Base-by-base conservation (phyloP, 2,888 invertebrate genomes). In the Cremastinae sp. region DNA sequence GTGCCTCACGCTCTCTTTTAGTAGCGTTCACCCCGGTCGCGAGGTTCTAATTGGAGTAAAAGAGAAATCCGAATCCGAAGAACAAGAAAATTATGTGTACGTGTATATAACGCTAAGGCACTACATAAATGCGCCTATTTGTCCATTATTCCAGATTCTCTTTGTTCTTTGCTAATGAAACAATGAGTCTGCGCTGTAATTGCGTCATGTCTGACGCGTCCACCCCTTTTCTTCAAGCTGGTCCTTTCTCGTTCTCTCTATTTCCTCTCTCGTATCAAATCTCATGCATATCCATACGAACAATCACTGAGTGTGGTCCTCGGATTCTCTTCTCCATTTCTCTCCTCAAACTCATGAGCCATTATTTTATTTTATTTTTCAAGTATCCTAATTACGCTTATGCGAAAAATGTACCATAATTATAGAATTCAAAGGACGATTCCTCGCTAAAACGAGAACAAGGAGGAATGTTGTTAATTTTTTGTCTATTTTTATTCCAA, bases 141-240 rank as follows among this genome's bases (percentile, higher is more conserved):
- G 89, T 89, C 86, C 89, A 89, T 89, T 89, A 89, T 89, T 89
- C 83, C 87, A 88, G 88, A 89, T 89, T 89, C 89, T 80, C 88
- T 89, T 89, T 89, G 89, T 89, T 77, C 88, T 86, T 84, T 84
- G 79, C 86, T 89, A 89, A 89, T 89, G 88, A 89, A 89, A 89
- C 89, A 89, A 89, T 89, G 89, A 89, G 89, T 87, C 88, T 87
- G 87, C 88, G 85, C 87, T 83, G 86, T 88, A 88, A 88, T 88
- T 88, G 75, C 78, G 75, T 79, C 79, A 78, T 64, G 78, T 62
- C 35, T 64, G 68, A 74, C 80, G 62, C 20, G 51, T 56, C 14
- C 70, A 49, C 75, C 62, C 75, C 75, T 69, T n/a, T 65, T 66
- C 75, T 59, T 66, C 61, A 28, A 61, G 43, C 53, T 18, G 18